These are phyloP conservation scores for Acanthis flammea DNA, from an alignment of 2,797 vertebrate species.

Conservation along the genomic window DNA sequence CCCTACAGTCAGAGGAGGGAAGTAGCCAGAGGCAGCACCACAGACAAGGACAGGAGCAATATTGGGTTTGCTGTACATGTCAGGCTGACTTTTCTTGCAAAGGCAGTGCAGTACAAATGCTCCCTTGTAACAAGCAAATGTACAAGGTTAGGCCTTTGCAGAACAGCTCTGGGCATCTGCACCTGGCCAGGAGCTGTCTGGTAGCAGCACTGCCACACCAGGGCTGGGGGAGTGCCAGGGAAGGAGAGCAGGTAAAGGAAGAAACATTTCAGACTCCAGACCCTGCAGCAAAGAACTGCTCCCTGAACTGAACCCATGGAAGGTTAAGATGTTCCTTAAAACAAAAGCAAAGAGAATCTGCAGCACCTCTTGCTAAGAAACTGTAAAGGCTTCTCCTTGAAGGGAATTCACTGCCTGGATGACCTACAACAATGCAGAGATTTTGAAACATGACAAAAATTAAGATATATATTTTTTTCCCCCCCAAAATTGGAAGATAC, in stretches of 20 bases:
- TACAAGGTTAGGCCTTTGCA: neutral
- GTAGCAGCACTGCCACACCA: neutral
- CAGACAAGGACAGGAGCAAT: neutral
- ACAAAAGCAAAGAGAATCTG: neutral
- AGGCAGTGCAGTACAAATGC: neutral
- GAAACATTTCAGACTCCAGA: neutral
- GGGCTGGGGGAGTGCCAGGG: neutral
- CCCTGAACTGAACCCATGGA: neutral
- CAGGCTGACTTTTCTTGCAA: neutral
- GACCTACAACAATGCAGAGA: neutral
- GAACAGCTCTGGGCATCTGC: neutral
- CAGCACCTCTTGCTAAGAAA: neutral
- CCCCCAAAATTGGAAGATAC: neutral
- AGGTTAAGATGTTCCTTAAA: neutral
- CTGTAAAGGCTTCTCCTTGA: neutral
- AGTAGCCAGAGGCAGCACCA: neutral
- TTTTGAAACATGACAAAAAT: neutral
- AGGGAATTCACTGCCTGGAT: neutral
- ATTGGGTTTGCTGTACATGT: rapidly evolving
- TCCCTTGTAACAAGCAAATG: neutral
- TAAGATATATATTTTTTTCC: no score
- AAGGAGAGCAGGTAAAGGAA: neutral
- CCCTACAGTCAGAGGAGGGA: neutral
- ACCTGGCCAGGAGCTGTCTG: neutral
- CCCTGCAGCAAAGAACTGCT: neutral